Conservation (phyloP, 2,888 invertebrate species). For the Phortica magna region DNA sequence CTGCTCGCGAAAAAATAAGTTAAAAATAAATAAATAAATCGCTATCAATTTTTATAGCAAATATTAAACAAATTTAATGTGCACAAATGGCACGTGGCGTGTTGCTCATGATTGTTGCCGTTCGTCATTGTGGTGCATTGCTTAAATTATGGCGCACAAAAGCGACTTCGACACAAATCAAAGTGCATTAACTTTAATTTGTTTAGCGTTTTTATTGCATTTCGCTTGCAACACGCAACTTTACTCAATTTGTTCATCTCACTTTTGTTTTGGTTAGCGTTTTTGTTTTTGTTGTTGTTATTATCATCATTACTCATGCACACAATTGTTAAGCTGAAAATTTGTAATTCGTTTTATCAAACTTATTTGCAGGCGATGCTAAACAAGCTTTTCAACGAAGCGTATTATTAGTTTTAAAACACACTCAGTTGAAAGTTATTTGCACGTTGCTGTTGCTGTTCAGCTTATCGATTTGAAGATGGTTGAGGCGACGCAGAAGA, state of each 20-base stretch:
- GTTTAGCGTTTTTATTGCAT: neutral
- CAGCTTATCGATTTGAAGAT: neutral
- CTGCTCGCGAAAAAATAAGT: neutral
- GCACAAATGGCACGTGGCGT: neutral
- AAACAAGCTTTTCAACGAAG: neutral
- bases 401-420: conserved; percentile 14
- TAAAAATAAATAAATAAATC: neutral
- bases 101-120: neutral
- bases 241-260: conserved; percentile 9
- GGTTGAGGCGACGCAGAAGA: conserved; percentile 56
- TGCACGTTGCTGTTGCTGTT: neutral
- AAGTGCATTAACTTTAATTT: conserved; percentile 1
- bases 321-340: neutral
- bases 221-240: conserved; percentile 21
- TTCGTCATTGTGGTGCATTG: neutral
- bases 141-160: neutral
- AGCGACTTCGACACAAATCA: neutral
- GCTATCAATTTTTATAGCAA: conserved; percentile 11
- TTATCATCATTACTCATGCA: neutral
- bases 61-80: conserved; percentile 4
- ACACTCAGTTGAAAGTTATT: neutral
- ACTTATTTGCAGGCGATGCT: conserved; percentile 25
- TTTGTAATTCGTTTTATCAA: conserved; percentile 1
- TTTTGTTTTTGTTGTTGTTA: neutral
- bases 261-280: neutral